Evolutionary conservation across 2,888 invertebrate species (phyloP).

Genomic region (Synergus itoensis): DNA sequence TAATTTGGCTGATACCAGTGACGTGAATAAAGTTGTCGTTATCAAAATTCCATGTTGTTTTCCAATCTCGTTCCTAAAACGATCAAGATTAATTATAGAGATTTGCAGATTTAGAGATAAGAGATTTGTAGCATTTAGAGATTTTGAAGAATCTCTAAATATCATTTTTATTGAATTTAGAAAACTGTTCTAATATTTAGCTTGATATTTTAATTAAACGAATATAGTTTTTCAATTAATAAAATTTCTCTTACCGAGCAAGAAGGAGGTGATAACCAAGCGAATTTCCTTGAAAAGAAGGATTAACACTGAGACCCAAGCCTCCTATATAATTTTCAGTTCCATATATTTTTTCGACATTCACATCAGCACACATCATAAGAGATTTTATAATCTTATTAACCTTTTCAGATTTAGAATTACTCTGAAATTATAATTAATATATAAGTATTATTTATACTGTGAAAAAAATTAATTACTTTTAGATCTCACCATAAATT

Average conservation of each 20-base stretch:
- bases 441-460: background rate
- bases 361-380: conserved; percentile 32
- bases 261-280: conserved; percentile 64
- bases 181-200: too few species aligned
- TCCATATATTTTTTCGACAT: conserved; percentile 58
- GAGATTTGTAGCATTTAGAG: too few species aligned
- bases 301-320: conserved; percentile 71
- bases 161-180: background rate
- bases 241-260: conserved; percentile 64
- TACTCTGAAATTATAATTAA: conserved; percentile 40
- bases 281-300: conserved; percentile 71
- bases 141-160: background rate
- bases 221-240: too few species aligned
- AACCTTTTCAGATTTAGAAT: conserved; percentile 46
- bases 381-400: conserved; percentile 45
- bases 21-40: conserved; percentile 55
- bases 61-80: conserved; percentile 54
- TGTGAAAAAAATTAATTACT: background rate
- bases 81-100: background rate
- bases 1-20: conserved; percentile 50
- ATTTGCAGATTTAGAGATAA: background rate
- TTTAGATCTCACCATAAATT: conserved; percentile 53
- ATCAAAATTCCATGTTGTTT: conserved; percentile 53
- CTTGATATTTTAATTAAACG: too few species aligned
- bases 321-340: conserved; percentile 69